Evolutionary conservation across 2,888 invertebrate genomes (phyloP).

Genomic region (Pimpla rufipes): DNA sequence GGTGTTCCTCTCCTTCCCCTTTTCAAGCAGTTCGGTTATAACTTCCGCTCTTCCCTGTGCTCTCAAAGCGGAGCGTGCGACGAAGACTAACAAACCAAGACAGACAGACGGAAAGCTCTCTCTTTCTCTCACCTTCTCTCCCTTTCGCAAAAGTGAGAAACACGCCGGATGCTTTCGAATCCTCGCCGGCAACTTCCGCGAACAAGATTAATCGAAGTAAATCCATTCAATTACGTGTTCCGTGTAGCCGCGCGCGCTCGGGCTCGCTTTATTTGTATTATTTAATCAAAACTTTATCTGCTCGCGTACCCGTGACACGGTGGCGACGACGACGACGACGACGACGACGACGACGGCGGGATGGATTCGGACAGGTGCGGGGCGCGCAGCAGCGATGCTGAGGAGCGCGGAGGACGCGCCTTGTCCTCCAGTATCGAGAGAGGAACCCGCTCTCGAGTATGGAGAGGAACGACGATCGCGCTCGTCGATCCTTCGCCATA

Average conservation of each 20-base stretch:
- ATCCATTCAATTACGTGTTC: conserved; percentile 66
- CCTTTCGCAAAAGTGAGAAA: neutral
- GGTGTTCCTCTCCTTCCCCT: neutral
- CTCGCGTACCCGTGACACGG: conserved; percentile 42
- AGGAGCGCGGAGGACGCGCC: neutral
- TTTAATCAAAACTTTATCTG: conserved; percentile 68
- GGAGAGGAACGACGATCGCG: conserved; percentile 28
- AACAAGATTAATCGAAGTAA: conserved; percentile 69
- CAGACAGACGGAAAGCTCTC: neutral
- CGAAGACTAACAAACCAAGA: conserved; percentile 4
- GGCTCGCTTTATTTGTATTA: conserved; percentile 67
- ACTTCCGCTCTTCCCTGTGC: conserved; percentile 46
- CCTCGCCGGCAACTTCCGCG: conserved; percentile 59
- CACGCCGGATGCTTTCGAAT: conserved; percentile 53
- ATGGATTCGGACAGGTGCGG: conserved; percentile 25
- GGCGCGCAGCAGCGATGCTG: neutral
- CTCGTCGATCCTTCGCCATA: conserved; percentile 30
- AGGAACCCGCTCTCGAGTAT: too few species aligned
- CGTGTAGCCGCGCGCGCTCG: conserved; percentile 36
- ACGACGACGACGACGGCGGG: conserved; percentile 12
- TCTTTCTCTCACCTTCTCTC: too few species aligned
- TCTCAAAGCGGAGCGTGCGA: neutral
- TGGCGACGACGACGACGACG: conserved; percentile 15
- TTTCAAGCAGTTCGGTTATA: conserved; percentile 41
- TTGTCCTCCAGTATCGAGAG: neutral